Evolutionary conservation across 1,140 invertebrate genomes (phyloP).

Genomic region (Adoxophyes honmai): DNA sequence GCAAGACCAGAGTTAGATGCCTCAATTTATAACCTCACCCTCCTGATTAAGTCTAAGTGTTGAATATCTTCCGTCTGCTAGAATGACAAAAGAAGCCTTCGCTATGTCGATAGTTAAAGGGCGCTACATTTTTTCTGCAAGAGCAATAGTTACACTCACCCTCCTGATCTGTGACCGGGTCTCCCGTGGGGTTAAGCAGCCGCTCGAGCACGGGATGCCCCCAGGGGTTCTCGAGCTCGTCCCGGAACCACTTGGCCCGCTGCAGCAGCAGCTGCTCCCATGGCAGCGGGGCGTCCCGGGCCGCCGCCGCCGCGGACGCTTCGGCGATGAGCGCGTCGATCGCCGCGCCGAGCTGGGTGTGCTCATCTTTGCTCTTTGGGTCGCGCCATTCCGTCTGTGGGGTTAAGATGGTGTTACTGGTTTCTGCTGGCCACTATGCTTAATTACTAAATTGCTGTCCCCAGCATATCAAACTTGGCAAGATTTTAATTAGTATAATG

Average conservation of each 20-base stretch:
- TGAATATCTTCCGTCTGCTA: too few species aligned
- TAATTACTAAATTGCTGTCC: too few species aligned
- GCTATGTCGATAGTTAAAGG: too few species aligned
- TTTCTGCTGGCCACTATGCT: too few species aligned
- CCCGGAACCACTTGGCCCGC: constrained; percentile 48
- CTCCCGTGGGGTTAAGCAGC: constrained; percentile 39
- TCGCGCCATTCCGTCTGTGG: constrained; percentile 58
- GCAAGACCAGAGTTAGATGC: too few species aligned
- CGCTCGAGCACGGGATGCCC: constrained; percentile 57
- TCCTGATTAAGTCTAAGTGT: too few species aligned
- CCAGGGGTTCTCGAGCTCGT: constrained; percentile 57
- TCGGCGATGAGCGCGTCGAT: constrained; percentile 49
- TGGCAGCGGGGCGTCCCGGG: constrained; percentile 19
- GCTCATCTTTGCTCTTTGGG: constrained; percentile 43
- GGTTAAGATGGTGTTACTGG: neutral
- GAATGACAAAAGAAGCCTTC: too few species aligned
- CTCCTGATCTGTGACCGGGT: constrained; percentile 41
- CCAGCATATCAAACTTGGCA: too few species aligned
- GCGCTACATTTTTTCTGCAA: too few species aligned
- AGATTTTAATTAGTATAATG: too few species aligned
- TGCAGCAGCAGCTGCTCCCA: constrained; percentile 50
- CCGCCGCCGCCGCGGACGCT: constrained; percentile 22
- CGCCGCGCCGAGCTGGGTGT: constrained; percentile 38
- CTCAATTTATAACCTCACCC: too few species aligned
- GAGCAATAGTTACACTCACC: constrained; percentile 28